Evolutionary conservation across 2,888 invertebrate species (phyloP), one percentile per base, ranked within the genome.

Genomic region (Chironomus riparius): DNA sequence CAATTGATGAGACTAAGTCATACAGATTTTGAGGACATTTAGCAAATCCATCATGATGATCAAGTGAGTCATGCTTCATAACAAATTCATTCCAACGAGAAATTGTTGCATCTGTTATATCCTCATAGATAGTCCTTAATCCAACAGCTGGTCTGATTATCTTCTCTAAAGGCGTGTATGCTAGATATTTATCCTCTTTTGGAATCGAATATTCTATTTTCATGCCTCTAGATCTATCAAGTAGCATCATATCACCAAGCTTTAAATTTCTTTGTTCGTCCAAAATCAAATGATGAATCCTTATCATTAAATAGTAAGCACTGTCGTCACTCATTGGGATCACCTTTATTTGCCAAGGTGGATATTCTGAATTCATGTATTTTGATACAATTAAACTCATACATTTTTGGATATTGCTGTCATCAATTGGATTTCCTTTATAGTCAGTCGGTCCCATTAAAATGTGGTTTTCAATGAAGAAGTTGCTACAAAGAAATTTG

Each of bases 21-120:
- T 72, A 77, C 81, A 82, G 3, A 80, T 80, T 68, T 81, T 81
- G 77, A 78, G 80, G 18, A 80, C 78, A 22, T 77, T 79, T n/a
- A 78, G 6, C 79, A 77, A 77, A 77, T 5, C 81, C 82, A 71
- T 84, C 83, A 0, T 92, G 90, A 76, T 90, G 88, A 81, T 93
- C 92, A 4, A 90, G 84, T 0, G 93, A 92, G 81, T 93, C 93
- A 78, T 92, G 91, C 79, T 90, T 89, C 24, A 89, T 90, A 5
- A 92, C 87, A 79, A 93, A 92, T 80, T 92, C 92, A 80, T 93
- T 93, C 93, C 93, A 93, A 21, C 88, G 86, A 79, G 92, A 92
- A 18, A 90, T 88, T 47, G 91, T 83, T 77, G 88, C 88, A 79
- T 91, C 90, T 61, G 88, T 86, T 13, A 93, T 79, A 78, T 90